A percentile compares a stretch with the other conserved stretches of the same genome.
Evolutionary conservation across 2,113 vertebrate species (phyloP).

Genomic region (Aegypius monachus): DNA sequence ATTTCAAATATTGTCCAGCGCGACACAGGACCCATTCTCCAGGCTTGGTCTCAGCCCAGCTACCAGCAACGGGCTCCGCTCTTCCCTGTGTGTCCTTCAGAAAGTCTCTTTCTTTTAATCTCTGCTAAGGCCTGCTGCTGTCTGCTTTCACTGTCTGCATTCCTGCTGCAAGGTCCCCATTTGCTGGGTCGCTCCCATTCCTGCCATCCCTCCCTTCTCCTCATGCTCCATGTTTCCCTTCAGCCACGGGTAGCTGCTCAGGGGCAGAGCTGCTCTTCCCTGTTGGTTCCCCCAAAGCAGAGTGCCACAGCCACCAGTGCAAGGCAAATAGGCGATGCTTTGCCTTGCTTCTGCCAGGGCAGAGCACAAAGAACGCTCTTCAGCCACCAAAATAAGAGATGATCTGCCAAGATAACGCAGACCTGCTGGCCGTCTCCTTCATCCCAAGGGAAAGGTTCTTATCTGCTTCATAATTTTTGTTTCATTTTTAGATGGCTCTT

Average conservation of each 20-base stretch:
- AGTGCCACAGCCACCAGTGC: background rate
- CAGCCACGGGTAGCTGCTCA: accelerated
- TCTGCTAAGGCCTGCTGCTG: background rate
- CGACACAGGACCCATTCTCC: background rate
- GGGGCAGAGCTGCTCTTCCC: background rate
- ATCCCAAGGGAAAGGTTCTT: background rate
- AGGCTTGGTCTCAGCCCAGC: background rate
- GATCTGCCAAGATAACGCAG: accelerated
- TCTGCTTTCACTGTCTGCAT: background rate
- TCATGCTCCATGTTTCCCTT: background rate
- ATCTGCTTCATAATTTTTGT: background rate
- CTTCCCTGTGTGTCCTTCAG: accelerated
- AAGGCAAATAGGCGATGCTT: background rate
- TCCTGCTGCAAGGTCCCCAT: background rate
- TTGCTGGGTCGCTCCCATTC: accelerated
- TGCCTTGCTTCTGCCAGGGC: background rate
- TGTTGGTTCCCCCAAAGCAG: accelerated
- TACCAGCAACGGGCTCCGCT: background rate
- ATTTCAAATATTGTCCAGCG: background rate
- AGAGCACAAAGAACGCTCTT: background rate
- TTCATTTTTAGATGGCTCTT: background rate
- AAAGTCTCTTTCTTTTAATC: background rate
- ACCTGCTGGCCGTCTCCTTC: background rate
- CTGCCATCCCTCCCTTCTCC: background rate
- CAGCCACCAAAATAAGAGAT: background rate